Percentiles rank a stretch among this genome's conserved stretches.
Conservation (phyloP, 2,888 invertebrate genomes). For the Carpatolechia fugitivella region DNA sequence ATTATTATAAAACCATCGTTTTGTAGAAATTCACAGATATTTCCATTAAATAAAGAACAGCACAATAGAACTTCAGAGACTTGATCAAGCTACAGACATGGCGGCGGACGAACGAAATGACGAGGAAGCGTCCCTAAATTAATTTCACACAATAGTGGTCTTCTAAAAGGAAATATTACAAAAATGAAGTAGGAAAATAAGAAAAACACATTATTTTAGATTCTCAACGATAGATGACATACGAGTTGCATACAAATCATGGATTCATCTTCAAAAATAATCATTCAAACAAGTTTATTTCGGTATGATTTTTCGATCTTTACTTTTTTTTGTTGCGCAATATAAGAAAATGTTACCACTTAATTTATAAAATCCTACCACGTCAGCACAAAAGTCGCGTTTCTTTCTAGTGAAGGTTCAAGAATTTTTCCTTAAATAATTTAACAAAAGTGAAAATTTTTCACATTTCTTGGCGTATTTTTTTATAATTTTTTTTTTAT, state of each 20-base stretch:
- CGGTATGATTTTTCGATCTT: neutral
- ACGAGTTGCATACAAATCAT: constrained; percentile 44
- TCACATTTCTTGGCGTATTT: too few species aligned
- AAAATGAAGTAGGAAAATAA: constrained; percentile 56
- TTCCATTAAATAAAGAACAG: constrained; percentile 69
- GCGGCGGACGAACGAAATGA: constrained; percentile 61
- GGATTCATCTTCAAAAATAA: constrained; percentile 17
- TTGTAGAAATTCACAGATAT: constrained; percentile 65
- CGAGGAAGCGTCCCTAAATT: constrained; percentile 59
- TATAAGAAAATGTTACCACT: neutral
- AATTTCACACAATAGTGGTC: constrained; percentile 52
- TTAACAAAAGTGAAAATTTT: too few species aligned
- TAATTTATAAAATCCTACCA: neutral
- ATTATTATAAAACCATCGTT: constrained; percentile 59
- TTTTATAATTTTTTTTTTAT: too few species aligned
- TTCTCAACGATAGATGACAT: constrained; percentile 60
- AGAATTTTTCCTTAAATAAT: too few species aligned
- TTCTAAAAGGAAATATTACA: constrained; percentile 70
- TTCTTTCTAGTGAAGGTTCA: too few species aligned
- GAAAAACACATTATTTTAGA: constrained; percentile 58
- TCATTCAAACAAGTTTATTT: constrained; percentile 14
- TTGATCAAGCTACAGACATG: constrained; percentile 77
- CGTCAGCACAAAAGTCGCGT: too few species aligned
- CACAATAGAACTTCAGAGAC: constrained; percentile 74
- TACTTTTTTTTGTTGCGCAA: constrained; percentile 1